These are phyloP conservation scores for Paracyprichromis sp. DNA, from an alignment of 2,113 vertebrate species.

Conservation along the genomic window DNA sequence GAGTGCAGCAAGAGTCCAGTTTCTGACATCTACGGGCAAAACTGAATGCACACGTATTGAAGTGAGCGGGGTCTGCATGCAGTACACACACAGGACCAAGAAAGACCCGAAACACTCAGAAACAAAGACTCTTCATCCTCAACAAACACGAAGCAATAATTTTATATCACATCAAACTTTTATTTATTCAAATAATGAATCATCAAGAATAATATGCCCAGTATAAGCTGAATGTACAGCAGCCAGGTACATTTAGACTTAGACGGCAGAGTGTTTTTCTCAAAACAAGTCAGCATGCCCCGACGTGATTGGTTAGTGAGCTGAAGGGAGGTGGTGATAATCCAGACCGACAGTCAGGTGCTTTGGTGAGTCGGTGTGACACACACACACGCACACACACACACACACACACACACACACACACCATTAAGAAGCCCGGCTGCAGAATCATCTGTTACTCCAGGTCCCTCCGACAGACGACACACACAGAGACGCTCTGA, in stretches of 20 bases:
- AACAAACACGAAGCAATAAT: background rate
- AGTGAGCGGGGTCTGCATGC: background rate
- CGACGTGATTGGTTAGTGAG: slow-evolving; percentile 45
- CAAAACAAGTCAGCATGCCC: background rate
- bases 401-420: background rate
- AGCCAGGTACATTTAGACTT: background rate
- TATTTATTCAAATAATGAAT: background rate
- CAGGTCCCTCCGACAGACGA: background rate
- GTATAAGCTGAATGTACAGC: background rate
- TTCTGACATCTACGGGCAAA: background rate
- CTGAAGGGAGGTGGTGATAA: slow-evolving; percentile 54
- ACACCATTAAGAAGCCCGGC: background rate
- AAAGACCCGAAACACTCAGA: background rate
- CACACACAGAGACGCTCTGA: background rate
- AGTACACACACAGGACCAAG: background rate
- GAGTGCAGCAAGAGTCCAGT: background rate
- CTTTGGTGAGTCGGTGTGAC: slow-evolving; percentile 1
- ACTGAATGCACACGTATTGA: background rate
- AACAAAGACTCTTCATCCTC: background rate
- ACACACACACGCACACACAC: background rate
- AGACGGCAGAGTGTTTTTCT: background rate
- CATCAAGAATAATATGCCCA: background rate
- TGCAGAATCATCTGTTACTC: slow-evolving; percentile 1
- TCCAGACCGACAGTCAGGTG: slow-evolving; percentile 56
- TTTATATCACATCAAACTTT: background rate